Evolutionary conservation across 1,140 invertebrate genomes (phyloP).

Genomic region (Lanistes nyassanus): DNA sequence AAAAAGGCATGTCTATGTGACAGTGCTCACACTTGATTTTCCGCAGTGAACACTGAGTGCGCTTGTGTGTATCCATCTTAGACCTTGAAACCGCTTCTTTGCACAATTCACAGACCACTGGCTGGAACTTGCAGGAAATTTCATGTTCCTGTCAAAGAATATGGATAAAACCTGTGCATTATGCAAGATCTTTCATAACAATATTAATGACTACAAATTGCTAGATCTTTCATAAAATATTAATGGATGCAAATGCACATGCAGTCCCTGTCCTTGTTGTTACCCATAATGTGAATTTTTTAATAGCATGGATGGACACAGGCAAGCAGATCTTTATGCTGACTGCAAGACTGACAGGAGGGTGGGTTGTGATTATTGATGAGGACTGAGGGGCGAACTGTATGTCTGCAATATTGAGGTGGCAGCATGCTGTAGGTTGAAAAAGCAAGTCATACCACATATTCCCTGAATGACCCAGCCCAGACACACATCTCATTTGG

Average conservation of each 20-base stretch:
- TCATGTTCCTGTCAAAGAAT: constrained; percentile 39
- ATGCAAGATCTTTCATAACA: too few relatives aligned
- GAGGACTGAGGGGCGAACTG: too few relatives aligned
- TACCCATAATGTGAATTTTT: not conserved
- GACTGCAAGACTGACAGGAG: too few relatives aligned
- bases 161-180: too few relatives aligned
- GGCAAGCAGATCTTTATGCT: not conserved
- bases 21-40: constrained; percentile 51
- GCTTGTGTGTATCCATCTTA: constrained; percentile 46
- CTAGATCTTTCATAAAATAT: too few relatives aligned
- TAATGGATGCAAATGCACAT: too few relatives aligned
- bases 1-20: constrained; percentile 39
- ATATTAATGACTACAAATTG: too few relatives aligned
- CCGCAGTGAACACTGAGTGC: constrained; percentile 44
- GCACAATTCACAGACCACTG: constrained; percentile 48
- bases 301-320: not conserved
- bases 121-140: constrained; percentile 36
- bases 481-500: constrained; percentile 40
- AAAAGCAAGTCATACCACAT: constrained; percentile 26
- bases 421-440: not conserved
- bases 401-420: not conserved
- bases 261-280: not conserved
- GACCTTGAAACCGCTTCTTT: constrained; percentile 36
- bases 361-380: too few relatives aligned
- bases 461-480: constrained; percentile 40